Evolutionary conservation across 2,888 invertebrate species (phyloP), one percentile per base, ranked within the genome.

Genomic region (Protonemura montana): DNA sequence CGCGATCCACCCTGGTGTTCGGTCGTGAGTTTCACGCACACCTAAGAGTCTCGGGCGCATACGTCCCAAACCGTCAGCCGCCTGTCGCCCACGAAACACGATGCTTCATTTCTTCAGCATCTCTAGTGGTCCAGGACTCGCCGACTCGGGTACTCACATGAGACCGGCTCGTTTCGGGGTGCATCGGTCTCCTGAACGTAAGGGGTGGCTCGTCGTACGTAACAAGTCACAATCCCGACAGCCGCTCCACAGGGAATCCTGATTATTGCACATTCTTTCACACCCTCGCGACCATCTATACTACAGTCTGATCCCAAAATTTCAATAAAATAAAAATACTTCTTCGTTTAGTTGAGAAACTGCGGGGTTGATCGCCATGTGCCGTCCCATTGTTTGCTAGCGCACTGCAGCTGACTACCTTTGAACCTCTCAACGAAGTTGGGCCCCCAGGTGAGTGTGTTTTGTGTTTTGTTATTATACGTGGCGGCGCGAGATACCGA

Each of bases 241-340:
- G 76, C 28, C 26, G 27, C 76, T 27, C 42, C 80, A n/a, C 80
- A 59, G 86, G 84, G 85, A 84, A 59, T 27, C 80, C 81, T 85
- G 86, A 42, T 86, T 80, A 85, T 86, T 42, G 84, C 85, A 30
- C 85, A 85, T 86, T 86, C 86, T 86, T 84, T 86, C 85, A 85
- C 86, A 86, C 86, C 80, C 81, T n/a, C 41, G 13, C 29, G 25
- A 25, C 30, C 82, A 35, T 26, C 21, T 13, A 59, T 13, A 59
- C 21, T 59, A 59, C 59, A 59, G 29, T 76, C 83, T 76, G 83
- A 35, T 30, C 41, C 82, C 16, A 84, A 59, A 84, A 42, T 84
- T 59, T 84, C 84, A 84, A 84, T 84, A 84, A 84, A 84, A 84
- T 25, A 76, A 13, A 27, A 84, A 76, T 42, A 21, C 28, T 25